Conservation (phyloP, 2,888 invertebrate species). For the Microchrysa polita region DNA sequence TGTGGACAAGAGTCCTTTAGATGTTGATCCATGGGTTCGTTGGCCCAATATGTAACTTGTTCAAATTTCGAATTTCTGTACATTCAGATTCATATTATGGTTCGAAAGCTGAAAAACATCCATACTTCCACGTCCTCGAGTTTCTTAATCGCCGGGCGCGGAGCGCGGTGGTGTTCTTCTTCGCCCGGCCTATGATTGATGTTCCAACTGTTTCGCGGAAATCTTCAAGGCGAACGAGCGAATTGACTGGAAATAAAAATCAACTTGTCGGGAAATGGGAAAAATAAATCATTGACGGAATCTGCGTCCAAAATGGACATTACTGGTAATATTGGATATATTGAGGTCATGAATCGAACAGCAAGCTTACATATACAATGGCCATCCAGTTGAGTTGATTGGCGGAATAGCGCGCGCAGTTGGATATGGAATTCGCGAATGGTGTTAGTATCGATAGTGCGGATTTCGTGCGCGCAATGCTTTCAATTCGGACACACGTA, state of each 20-base stretch:
- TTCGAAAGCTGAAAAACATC: too few relatives aligned
- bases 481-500: too few relatives aligned
- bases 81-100: too few relatives aligned
- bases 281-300: conserved; percentile 35
- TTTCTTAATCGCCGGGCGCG: too few relatives aligned
- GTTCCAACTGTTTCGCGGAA: conserved; percentile 29
- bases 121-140: too few relatives aligned
- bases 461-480: too few relatives aligned
- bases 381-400: not conserved
- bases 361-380: too few relatives aligned
- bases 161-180: too few relatives aligned
- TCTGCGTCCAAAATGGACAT: conserved; percentile 28
- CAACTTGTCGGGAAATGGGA: conserved; percentile 33
- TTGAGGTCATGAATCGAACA: conserved; percentile 39
- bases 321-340: conserved; percentile 38
- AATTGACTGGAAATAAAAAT: conserved; percentile 42
- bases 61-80: too few relatives aligned
- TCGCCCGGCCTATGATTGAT: not conserved
- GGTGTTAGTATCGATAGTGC: not conserved
- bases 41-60: too few relatives aligned
- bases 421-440: not conserved
- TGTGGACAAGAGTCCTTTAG: too few relatives aligned
- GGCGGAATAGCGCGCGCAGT: conserved; percentile 5
- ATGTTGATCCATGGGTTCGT: too few relatives aligned
- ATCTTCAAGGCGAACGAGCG: conserved; percentile 36